Base-by-base conservation (phyloP, 2,888 invertebrate genomes). In the Cephus pulcher region DNA sequence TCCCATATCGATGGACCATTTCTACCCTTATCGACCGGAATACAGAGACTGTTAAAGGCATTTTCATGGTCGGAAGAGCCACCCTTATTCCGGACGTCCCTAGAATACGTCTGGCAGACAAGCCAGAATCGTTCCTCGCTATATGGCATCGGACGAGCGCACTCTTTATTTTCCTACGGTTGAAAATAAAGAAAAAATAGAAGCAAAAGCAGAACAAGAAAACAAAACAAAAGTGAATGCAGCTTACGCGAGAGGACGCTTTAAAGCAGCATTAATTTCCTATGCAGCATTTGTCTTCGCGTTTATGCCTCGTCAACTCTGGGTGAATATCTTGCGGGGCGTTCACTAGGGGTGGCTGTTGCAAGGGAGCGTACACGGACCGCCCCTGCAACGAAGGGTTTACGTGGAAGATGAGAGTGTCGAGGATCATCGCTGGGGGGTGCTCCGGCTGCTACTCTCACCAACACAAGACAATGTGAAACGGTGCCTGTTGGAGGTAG, bases 221-320 rank as follows among this genome's bases (percentile, higher is more conserved):
- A 33, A 32, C 6, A 33, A 40, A 40, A 40, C 15, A 34, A 34
- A 71, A 37, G 11, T 33, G 73, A 71, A 34, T 75, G 35, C 73
- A 73, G 11, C 76, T 76, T 56, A 69, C 40, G 75, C 75, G 76
- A 76, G 68, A 56, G 23, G 56, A 76, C 73, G 75, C 73, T 76
- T 76, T 69, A 74, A 74, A 76, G 76, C 79, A 33, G 79, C 76
- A 79, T 79, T 79, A 79, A 79, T 79, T 79, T 79, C 79, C 79
- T 79, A 79, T 70, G 79, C 76, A 73, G 75, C 56, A 76, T 76
- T 79, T 79, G 76, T 79, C 74, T 74, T 69, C 35, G 15, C 76
- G 68, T 79, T 76, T 79, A 76, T 74, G 76, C 76, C 37, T 76
- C 79, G 76, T 79, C 79, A 73, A 76, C 75, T 69, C 40, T n/a